Conservation (phyloP, 2,113 vertebrate species). For the Ailuropoda melanoleuca region DNA sequence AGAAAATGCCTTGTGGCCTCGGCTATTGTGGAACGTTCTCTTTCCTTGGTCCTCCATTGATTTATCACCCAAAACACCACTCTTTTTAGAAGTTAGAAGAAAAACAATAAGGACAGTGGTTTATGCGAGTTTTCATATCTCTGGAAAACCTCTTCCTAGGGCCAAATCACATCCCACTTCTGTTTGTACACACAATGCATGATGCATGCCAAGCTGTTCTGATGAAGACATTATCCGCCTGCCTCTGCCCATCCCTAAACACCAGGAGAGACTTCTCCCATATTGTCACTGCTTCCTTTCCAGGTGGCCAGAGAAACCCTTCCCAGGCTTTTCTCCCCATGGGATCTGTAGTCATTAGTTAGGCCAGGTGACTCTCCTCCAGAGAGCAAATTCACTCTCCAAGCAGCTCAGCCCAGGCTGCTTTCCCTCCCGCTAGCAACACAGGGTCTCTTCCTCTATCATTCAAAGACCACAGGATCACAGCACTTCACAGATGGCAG, state of each 20-base stretch:
- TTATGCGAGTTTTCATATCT: background rate
- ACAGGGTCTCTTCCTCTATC: background rate
- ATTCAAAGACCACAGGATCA: background rate
- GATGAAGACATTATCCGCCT: slow-evolving; percentile 51
- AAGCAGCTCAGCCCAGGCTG: background rate
- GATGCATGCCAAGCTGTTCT: slow-evolving; percentile 28
- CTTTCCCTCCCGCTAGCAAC: background rate
- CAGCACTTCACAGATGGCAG: background rate
- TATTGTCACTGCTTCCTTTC: slow-evolving; percentile 54
- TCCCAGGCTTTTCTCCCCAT: background rate
- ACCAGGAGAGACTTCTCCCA: background rate
- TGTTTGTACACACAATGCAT: background rate
- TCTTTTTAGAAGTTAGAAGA: background rate
- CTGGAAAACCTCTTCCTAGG: background rate
- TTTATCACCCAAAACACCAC: background rate
- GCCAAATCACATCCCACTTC: background rate
- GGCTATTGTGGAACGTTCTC: background rate
- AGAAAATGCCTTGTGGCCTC: slow-evolving; percentile 34
- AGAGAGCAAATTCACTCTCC: background rate
- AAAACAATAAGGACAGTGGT: background rate
- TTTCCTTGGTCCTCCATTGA: slow-evolving; percentile 14
- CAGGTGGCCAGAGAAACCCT: slow-evolving; percentile 43
- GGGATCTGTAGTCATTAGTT: slow-evolving; percentile 49
- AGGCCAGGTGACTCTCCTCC: slow-evolving; percentile 8
- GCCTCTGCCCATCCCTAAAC: background rate